Percentiles rank a stretch among this genome's conserved stretches.
Evolutionary conservation across 23 tunicate species (phyloP).

Genomic region (Ascidia mentula): DNA sequence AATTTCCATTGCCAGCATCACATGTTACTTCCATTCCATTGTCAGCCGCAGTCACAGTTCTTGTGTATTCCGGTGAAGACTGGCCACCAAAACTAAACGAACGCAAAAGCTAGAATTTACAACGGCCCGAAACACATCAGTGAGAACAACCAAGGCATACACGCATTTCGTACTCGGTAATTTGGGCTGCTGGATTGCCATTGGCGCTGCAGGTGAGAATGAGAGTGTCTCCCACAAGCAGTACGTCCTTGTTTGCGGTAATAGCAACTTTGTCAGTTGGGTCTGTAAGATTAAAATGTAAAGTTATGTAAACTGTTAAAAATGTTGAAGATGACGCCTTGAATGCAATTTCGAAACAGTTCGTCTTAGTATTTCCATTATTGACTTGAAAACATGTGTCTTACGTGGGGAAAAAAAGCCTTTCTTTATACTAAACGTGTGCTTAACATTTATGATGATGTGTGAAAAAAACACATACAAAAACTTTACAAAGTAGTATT

Average conservation of each 20-base stretch:
- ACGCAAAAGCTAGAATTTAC: not conserved
- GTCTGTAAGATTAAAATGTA: no score
- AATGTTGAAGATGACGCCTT: no score
- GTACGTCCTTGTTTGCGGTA: not conserved
- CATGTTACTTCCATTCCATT: constrained; percentile 5
- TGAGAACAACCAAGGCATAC: no score
- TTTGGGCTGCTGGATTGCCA: constrained; percentile 25
- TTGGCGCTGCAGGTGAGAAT: constrained; percentile 28
- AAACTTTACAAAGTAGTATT: no score
- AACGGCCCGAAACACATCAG: not conserved
- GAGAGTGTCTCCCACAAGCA: constrained; percentile 9
- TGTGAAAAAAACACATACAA: no score
- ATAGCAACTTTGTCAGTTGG: constrained; percentile 25
- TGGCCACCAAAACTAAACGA: not conserved
- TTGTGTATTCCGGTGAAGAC: not conserved
- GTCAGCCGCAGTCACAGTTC: not conserved
- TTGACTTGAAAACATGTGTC: no score
- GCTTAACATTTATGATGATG: no score
- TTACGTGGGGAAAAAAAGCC: no score
- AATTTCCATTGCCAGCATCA: not conserved
- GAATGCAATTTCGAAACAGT: no score
- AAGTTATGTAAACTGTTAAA: no score
- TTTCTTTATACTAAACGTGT: no score
- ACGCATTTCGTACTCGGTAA: not conserved
- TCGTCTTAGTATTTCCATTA: no score